These are phyloP conservation scores for Sternotherus odoratus DNA, from an alignment of 2,797 vertebrate genomes.

Conservation along the genomic window DNA sequence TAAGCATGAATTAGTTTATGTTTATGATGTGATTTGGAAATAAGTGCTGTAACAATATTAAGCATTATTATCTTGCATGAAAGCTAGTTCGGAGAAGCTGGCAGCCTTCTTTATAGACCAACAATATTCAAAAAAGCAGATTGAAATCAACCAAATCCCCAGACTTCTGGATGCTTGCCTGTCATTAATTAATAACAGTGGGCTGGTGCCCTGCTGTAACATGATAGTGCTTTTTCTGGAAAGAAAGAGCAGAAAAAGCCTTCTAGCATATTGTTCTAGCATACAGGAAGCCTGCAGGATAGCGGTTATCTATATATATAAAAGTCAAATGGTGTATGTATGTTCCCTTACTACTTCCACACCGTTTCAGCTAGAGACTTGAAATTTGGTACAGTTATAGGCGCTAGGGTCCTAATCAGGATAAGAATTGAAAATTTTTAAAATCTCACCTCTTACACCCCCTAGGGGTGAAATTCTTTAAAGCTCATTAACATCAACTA, in stretches of 20 bases:
- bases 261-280: not conserved
- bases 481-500: no score
- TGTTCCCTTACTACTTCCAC: no score
- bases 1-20: not conserved
- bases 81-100: not conserved
- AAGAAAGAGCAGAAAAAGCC: not conserved
- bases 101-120: constrained; percentile 12
- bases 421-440: no score
- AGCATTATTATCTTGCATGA: not conserved
- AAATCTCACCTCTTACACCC: no score
- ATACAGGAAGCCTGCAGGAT: not conserved
- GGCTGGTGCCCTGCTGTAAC: not conserved
- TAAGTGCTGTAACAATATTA: not conserved
- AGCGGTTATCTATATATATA: no score
- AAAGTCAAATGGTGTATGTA: no score
- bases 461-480: no score
- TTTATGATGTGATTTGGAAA: constrained; percentile 9
- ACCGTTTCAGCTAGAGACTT: no score
- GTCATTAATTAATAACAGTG: not conserved
- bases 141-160: not conserved
- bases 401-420: no score
- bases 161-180: constrained; percentile 11
- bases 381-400: no score
- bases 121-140: not conserved
- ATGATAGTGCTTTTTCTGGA: not conserved